Percentiles rank a stretch among this genome's conserved stretches.
Evolutionary conservation across 2,113 vertebrate species (phyloP).

Genomic region (pig (Sus scrofa)): DNA sequence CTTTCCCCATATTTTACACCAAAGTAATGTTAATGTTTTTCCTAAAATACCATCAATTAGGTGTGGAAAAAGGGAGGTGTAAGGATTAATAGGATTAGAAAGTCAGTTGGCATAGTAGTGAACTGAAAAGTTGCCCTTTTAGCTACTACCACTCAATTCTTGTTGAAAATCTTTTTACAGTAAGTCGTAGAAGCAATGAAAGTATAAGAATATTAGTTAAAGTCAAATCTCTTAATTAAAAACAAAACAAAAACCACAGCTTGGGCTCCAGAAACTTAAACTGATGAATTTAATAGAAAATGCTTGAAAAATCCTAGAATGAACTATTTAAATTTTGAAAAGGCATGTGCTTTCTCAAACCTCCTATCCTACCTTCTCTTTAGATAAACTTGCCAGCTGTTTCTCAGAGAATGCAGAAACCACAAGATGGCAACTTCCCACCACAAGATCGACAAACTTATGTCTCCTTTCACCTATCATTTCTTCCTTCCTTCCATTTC

Average conservation of each 20-base stretch:
- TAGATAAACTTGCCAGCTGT: neutral
- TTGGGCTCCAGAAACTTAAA: neutral
- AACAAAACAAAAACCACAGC: neutral
- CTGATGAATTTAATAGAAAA: neutral
- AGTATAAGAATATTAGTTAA: neutral
- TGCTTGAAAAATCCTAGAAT: neutral
- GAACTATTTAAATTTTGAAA: neutral
- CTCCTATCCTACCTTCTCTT: neutral
- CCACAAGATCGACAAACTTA: neutral
- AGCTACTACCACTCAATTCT: neutral
- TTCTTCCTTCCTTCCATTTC: neutral
- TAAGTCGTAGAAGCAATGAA: neutral
- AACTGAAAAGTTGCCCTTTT: neutral
- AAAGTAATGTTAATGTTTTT: neutral
- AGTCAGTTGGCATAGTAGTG: neutral
- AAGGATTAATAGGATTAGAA: neutral
- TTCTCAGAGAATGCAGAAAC: slow-evolving; percentile 24
- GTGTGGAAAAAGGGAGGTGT: neutral
- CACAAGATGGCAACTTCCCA: slow-evolving; percentile 43
- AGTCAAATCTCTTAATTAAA: neutral
- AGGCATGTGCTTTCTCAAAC: neutral
- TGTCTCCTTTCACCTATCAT: neutral
- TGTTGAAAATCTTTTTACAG: neutral
- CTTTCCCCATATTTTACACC: neutral
- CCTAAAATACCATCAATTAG: neutral